phyloP scores from a whole-genome alignment of 2,888 invertebrate species.

The Drosophila peninsularis region DNA sequence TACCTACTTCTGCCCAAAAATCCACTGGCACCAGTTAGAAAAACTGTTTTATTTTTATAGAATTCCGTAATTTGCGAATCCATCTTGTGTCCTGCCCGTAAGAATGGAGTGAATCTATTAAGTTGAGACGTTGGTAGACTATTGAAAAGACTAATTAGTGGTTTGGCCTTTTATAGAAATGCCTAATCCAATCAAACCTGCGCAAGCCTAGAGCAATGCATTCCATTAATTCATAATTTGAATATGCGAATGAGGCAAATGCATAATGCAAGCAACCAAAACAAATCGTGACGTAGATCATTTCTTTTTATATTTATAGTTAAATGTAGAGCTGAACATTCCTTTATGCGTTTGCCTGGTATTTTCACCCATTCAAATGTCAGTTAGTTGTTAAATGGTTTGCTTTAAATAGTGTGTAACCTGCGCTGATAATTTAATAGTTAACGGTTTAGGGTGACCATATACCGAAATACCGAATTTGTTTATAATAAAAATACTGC shows the following conservation, averaged over 20 bases:
- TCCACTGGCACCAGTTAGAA: conserved; percentile 88
- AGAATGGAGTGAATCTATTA: background rate
- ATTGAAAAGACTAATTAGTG: background rate
- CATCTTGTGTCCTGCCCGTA: background rate
- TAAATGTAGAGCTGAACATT: background rate
- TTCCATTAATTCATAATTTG: background rate
- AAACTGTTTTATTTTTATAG: conserved; percentile 87
- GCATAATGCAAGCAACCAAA: background rate
- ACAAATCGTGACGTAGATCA: background rate
- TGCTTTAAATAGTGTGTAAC: background rate
- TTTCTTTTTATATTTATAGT: background rate
- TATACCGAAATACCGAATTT: background rate
- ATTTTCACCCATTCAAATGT: background rate
- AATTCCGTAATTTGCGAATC: conserved; percentile 76
- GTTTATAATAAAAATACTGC: background rate
- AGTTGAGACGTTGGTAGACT: background rate
- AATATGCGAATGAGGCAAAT: background rate
- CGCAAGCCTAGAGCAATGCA: background rate
- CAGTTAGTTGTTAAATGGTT: background rate
- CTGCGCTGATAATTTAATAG: background rate
- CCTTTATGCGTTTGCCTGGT: background rate
- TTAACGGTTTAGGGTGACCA: conserved; percentile 1
- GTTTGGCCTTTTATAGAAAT: background rate
- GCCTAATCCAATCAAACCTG: background rate
- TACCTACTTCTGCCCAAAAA: conserved; percentile 84